Percentiles rank a stretch among this genome's conserved stretches.
phyloP scores from a whole-genome alignment of 1,140 invertebrate genomes.

The Papilio helenus region DNA sequence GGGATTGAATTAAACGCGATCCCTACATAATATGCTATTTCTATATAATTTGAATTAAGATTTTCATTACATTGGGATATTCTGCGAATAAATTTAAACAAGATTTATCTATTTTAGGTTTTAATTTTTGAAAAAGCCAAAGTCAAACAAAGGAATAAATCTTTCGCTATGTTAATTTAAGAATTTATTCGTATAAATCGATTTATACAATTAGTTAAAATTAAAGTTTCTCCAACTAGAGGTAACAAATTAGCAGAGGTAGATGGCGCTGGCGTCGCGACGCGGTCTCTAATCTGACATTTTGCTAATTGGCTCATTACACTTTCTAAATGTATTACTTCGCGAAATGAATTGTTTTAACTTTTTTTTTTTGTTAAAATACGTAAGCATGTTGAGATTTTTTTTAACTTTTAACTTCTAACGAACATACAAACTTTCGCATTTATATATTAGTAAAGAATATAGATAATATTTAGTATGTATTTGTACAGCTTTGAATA shows the following conservation, averaged over 20 bases:
- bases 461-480: not conserved
- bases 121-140: not conserved
- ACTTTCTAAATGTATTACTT: not conserved
- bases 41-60: no score
- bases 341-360: slow-evolving; percentile 5
- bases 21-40: not conserved
- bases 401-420: no score
- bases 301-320: slow-evolving; percentile 15
- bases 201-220: not conserved
- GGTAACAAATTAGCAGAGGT: not conserved
- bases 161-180: not conserved
- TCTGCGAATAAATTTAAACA: no score
- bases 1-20: not conserved
- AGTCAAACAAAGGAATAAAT: not conserved
- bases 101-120: not conserved
- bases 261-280: not conserved
- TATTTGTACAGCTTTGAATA: slow-evolving; percentile 11
- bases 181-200: not conserved
- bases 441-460: not conserved
- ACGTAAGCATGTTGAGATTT: not conserved
- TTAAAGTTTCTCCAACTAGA: not conserved
- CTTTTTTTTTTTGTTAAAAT: no score
- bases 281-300: slow-evolving; percentile 9
- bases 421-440: no score
- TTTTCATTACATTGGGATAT: no score